Base-by-base conservation (phyloP, 2,797 vertebrate species). In the Luscinia megarhynchos region DNA sequence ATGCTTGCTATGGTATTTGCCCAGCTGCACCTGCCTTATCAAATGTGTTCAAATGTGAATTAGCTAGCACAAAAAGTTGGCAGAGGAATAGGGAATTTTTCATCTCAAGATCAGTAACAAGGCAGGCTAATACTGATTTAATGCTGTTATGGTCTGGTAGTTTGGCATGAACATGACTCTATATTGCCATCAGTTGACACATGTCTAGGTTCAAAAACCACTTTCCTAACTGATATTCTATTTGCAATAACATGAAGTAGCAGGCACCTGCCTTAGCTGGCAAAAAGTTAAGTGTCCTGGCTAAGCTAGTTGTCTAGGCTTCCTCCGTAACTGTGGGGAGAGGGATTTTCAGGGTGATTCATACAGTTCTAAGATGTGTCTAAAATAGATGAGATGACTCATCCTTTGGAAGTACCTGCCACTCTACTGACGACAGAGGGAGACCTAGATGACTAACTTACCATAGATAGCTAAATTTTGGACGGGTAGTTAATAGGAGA, bases 391-490 rank as follows among this genome's bases (percentile, higher is more conserved):
- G 69, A 78, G 57, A 32, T 96, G 95, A 96, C 58, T 96, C 91
- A 96, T 78, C 55, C 73, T 72, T 61, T 95, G 89, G 89, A 95
- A 90, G 95, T 96, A 93, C 94, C 94, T 96, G 96, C 87, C 89
- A 91, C 85, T 93, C 79, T 55, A 19, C 62, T 96, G 93, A 94
- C 20, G 51, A 50, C 85, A 89, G 91, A 96, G 93, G 95, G 93
- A 96, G 93, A 96, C 93, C 93, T 96, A 93, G 79, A 94, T 95
- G 91, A 93, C 79, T 96, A 94, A 94, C 66, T 78, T 94, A 94
- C 46, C 55, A 45, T 75, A 93, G 75, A 93, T 73, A 94, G 89
- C 76, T 87, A 12, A 26, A 74, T 85, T 94, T 81, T 86, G 62
- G 66, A 54, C 58, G 94, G 51, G 69, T 83, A 83, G 83, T 64